A percentile compares a stretch with the other conserved stretches of the same genome.
Conservation (phyloP, 2,113 vertebrate genomes). For the Rhea americana region DNA sequence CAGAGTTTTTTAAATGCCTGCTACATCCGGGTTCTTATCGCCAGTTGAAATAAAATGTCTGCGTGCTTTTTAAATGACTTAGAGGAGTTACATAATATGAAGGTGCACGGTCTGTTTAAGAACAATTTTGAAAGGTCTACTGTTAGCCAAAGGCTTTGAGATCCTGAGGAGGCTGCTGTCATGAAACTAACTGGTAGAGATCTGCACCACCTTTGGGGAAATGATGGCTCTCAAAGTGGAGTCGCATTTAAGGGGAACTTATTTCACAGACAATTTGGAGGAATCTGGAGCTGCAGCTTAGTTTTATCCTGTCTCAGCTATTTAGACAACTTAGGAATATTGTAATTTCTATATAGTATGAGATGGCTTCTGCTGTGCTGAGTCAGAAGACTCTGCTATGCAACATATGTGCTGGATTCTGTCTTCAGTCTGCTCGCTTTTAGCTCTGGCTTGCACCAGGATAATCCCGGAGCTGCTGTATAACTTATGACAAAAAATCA, state of each 20-base stretch:
- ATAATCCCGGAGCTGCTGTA: background rate
- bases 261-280: background rate
- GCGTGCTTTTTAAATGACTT: background rate
- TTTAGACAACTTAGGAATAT: slow-evolving; percentile 34
- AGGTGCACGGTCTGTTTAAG: background rate
- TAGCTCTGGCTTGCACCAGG: background rate
- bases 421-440: slow-evolving; percentile 58
- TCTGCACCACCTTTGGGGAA: background rate
- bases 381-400: slow-evolving; percentile 53
- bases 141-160: background rate
- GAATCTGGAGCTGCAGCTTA: background rate
- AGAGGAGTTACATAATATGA: background rate
- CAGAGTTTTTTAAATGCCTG: background rate
- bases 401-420: slow-evolving; percentile 46
- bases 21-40: background rate
- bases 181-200: background rate
- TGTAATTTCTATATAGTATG: slow-evolving; percentile 4
- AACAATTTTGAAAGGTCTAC: background rate
- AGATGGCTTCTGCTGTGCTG: slow-evolving; percentile 41
- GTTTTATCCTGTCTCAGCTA: slow-evolving; percentile 12
- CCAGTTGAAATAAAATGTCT: background rate
- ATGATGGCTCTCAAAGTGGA: background rate
- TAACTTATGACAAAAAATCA: background rate
- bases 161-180: background rate
- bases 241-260: background rate